A percentile compares a stretch with the other conserved stretches of the same genome.
Evolutionary conservation across 2,113 vertebrate species (phyloP).

Genomic region (Cebus imitator): DNA sequence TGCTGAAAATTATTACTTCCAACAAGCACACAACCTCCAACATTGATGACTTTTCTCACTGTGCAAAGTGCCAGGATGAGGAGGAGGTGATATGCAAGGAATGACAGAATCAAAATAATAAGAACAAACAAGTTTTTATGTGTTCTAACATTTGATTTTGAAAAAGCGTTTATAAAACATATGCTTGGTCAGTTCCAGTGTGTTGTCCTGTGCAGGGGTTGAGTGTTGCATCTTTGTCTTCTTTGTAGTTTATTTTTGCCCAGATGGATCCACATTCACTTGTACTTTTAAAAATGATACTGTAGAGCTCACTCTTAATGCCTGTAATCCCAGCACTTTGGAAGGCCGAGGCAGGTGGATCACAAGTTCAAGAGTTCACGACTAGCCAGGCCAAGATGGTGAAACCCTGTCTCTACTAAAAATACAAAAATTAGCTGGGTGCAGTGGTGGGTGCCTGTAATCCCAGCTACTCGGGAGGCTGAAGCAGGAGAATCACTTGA

Average conservation of each 20-base stretch:
- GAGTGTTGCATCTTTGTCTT: conserved; percentile 87
- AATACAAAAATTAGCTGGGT: too few species aligned
- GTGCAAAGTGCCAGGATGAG: conserved; percentile 94
- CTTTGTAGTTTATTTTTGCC: conserved; percentile 83
- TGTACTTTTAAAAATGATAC: conserved; percentile 83
- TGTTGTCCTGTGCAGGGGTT: conserved; percentile 90
- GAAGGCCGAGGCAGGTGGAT: too few species aligned
- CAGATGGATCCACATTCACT: conserved; percentile 82
- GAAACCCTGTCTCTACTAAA: too few species aligned
- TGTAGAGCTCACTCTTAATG: conserved; percentile 83
- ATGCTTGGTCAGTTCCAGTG: conserved; percentile 86
- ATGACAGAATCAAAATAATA: conserved; percentile 81
- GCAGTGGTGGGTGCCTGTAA: too few species aligned
- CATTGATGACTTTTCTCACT: conserved; percentile 98
- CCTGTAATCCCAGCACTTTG: too few species aligned
- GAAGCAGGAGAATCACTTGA: too few species aligned
- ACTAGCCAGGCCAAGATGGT: too few species aligned
- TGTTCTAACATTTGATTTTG: conserved; percentile 82
- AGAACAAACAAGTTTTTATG: conserved; percentile 87
- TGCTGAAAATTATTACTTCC: conserved; percentile 95
- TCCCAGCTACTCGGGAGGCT: too few species aligned
- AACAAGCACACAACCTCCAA: conserved; percentile 98
- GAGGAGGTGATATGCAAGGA: conserved; percentile 92
- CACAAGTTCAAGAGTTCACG: too few species aligned
- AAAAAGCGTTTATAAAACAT: conserved; percentile 71